phyloP scores from a whole-genome alignment of 2,797 vertebrate genomes.

The Galagoides demidoff region DNA sequence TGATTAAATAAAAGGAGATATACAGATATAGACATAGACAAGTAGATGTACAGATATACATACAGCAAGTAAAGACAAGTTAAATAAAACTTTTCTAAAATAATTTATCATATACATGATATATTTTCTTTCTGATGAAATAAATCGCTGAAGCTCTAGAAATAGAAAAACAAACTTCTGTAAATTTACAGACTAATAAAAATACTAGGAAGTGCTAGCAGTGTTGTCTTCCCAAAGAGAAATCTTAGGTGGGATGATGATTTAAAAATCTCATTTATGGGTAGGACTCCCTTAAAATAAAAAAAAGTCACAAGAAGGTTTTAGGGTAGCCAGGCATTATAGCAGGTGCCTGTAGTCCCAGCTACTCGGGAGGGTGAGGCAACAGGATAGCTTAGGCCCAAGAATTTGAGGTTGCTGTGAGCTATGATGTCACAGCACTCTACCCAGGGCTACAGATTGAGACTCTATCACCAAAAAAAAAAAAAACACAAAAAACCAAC shows the following conservation, averaged over 20 bases:
- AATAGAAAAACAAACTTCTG: not conserved
- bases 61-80: not conserved
- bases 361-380: too few relatives aligned
- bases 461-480: too few relatives aligned
- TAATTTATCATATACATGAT: not conserved
- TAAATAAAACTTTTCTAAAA: not conserved
- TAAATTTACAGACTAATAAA: not conserved
- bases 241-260: not conserved
- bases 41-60: not conserved
- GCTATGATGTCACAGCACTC: too few relatives aligned
- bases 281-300: not conserved
- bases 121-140: not conserved
- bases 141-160: not conserved
- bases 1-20: not conserved
- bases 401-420: too few relatives aligned
- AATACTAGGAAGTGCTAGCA: not conserved
- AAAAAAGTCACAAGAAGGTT: not conserved
- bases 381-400: too few relatives aligned
- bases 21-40: too few relatives aligned
- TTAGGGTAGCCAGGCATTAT: not conserved
- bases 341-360: too few relatives aligned
- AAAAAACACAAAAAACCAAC: too few relatives aligned
- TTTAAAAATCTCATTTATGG: not conserved
- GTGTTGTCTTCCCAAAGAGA: not conserved
- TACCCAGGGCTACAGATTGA: too few relatives aligned